These are phyloP conservation scores for Ptychoptera contaminata DNA, from an alignment of 2,888 invertebrate species.

Conservation along the genomic window DNA sequence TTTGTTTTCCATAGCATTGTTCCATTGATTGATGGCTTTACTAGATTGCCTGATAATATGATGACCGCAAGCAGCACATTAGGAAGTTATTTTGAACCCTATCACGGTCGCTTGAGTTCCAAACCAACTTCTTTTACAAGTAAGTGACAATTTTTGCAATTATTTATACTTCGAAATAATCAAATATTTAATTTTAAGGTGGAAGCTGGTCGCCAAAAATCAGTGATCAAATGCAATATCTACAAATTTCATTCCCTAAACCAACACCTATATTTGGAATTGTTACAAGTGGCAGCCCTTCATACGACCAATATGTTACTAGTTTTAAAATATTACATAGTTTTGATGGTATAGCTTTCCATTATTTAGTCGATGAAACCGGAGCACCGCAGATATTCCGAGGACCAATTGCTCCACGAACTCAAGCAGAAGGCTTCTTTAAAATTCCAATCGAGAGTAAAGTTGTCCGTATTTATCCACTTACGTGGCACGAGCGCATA, in stretches of 20 bases:
- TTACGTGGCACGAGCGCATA: conserved; percentile 56
- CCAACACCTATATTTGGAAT: conserved; percentile 60
- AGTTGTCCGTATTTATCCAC: conserved; percentile 52
- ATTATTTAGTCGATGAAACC: conserved; percentile 37
- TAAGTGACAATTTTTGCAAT: conserved; percentile 7
- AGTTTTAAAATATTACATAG: conserved; percentile 56
- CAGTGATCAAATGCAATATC: conserved; percentile 45
- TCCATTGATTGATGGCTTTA: conserved; percentile 33
- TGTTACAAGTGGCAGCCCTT: conserved; percentile 50
- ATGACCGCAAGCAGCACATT: conserved; percentile 43
- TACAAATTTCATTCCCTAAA: conserved; percentile 48
- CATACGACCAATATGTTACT: conserved; percentile 57
- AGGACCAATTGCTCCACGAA: conserved; percentile 47
- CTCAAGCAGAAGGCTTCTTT: conserved; percentile 46
- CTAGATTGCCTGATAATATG: conserved; percentile 34
- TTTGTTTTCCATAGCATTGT: conserved; percentile 16
- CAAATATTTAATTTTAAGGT: conserved; percentile 19
- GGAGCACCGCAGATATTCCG: conserved; percentile 48
- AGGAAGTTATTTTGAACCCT: conserved; percentile 34
- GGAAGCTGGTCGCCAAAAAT: conserved; percentile 55
- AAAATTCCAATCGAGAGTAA: conserved; percentile 58
- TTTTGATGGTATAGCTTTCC: conserved; percentile 42
- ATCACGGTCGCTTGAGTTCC: conserved; percentile 35
- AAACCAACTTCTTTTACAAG: conserved; percentile 18
- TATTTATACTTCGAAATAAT: conserved; percentile 1